phyloP scores from a whole-genome alignment of 2,888 invertebrate species.

The Tetragonula carbonaria region DNA sequence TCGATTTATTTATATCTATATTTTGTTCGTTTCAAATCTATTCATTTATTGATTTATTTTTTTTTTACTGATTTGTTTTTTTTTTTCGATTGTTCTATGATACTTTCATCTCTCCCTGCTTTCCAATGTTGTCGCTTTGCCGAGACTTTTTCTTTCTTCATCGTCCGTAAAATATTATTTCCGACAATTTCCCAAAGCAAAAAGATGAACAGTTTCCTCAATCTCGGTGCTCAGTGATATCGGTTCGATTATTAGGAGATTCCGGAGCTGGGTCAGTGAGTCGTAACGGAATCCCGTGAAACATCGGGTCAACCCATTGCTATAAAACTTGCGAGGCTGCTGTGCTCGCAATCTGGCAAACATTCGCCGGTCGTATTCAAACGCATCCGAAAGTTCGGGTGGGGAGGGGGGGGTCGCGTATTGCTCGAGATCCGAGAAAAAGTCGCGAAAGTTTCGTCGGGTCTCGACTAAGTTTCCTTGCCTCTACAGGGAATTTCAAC shows the following conservation, averaged over 20 bases:
- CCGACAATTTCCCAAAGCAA: neutral
- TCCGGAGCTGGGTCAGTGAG: neutral
- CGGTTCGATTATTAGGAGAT: conserved; percentile 50
- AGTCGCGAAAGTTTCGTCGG: conserved; percentile 35
- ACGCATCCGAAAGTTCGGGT: conserved; percentile 14
- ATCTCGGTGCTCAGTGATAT: neutral
- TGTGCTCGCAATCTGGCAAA: conserved; percentile 44
- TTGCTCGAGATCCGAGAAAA: conserved; percentile 25
- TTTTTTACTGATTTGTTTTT: neutral
- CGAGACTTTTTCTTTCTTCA: neutral
- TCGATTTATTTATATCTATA: neutral
- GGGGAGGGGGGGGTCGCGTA: neutral
- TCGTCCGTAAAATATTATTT: conserved; percentile 18
- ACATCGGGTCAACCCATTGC: conserved; percentile 8
- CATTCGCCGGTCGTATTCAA: conserved; percentile 16
- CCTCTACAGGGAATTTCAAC: neutral
- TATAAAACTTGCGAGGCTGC: conserved; percentile 21
- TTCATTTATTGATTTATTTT: neutral
- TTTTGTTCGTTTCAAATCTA: neutral
- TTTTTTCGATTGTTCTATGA: neutral
- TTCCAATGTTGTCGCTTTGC: neutral
- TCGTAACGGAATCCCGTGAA: conserved; percentile 7
- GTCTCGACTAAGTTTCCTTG: conserved; percentile 21
- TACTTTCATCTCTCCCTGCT: neutral
- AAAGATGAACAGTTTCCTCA: neutral